Evolutionary conservation across 2,888 invertebrate genomes (phyloP).

Genomic region (Podotricha telesiphe): DNA sequence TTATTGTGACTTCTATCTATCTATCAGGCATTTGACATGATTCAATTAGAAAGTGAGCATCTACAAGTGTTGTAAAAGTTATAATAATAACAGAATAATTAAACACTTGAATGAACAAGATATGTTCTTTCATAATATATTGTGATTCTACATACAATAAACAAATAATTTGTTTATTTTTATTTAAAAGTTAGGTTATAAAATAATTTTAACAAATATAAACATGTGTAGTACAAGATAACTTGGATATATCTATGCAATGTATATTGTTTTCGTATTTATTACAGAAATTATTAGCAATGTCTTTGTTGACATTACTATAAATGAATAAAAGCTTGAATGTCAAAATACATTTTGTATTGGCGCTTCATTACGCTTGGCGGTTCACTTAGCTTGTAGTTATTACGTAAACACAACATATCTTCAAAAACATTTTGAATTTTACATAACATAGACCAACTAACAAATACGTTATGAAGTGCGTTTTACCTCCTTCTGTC

Average conservation of each 20-base stretch:
- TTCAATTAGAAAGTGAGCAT: conserved; percentile 17
- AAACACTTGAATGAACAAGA: not conserved
- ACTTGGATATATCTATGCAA: not conserved
- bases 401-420: conserved; percentile 81
- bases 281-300: not conserved
- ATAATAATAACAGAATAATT: not conserved
- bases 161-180: conserved; percentile 31
- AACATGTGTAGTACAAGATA: conserved; percentile 2
- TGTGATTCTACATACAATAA: not conserved
- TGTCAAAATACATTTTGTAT: conserved; percentile 65
- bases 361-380: conserved; percentile 54
- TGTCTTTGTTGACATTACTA: conserved; percentile 69
- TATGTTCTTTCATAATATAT: not conserved
- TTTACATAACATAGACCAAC: conserved; percentile 50
- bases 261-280: not conserved
- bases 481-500: conserved; percentile 79
- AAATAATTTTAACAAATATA: conserved; percentile 19
- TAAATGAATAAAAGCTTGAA: conserved; percentile 53
- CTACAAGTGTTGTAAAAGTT: not conserved
- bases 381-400: conserved; percentile 60
- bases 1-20: not conserved
- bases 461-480: conserved; percentile 54
- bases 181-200: conserved; percentile 49
- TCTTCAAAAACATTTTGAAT: conserved; percentile 55
- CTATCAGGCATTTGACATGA: conserved; percentile 15